A percentile compares a stretch with the other conserved stretches of the same genome.
phyloP scores from a whole-genome alignment of 2,888 invertebrate species.

The Pyrochroa serraticornis region DNA sequence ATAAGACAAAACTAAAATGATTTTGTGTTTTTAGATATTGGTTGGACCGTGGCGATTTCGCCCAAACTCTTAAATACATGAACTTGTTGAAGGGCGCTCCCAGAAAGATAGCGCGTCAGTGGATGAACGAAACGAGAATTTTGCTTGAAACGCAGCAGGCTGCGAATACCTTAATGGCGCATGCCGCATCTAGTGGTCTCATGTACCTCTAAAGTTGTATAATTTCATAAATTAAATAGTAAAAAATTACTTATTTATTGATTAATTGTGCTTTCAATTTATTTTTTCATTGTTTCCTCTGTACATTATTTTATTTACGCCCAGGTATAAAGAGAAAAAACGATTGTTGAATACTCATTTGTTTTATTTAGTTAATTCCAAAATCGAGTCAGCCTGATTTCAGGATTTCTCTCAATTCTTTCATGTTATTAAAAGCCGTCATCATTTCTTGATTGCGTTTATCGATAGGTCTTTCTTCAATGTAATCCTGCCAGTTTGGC shows the following conservation, averaged over 20 bases:
- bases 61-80: constrained; percentile 84
- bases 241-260: constrained; percentile 22
- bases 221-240: constrained; percentile 29
- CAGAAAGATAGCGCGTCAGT: constrained; percentile 79
- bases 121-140: constrained; percentile 84
- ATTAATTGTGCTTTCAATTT: constrained; percentile 23
- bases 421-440: constrained; percentile 26
- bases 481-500: background rate
- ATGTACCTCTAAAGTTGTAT: constrained; percentile 53
- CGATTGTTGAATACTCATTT: constrained; percentile 3
- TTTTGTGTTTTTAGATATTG: constrained; percentile 68
- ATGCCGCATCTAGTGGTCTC: constrained; percentile 80
- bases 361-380: constrained; percentile 11
- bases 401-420: constrained; percentile 19
- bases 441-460: constrained; percentile 27
- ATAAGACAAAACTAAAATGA: background rate
- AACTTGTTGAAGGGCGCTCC: constrained; percentile 89
- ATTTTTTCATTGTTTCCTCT: constrained; percentile 25
- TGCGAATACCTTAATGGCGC: constrained; percentile 86
- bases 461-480: constrained; percentile 1
- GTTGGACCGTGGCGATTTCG: constrained; percentile 86
- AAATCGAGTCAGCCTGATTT: constrained; percentile 9
- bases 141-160: constrained; percentile 90
- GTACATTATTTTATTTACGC: constrained; percentile 9
- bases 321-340: constrained; percentile 6